Conservation (phyloP, 2,797 vertebrate species). For the Propithecus deckenii region DNA sequence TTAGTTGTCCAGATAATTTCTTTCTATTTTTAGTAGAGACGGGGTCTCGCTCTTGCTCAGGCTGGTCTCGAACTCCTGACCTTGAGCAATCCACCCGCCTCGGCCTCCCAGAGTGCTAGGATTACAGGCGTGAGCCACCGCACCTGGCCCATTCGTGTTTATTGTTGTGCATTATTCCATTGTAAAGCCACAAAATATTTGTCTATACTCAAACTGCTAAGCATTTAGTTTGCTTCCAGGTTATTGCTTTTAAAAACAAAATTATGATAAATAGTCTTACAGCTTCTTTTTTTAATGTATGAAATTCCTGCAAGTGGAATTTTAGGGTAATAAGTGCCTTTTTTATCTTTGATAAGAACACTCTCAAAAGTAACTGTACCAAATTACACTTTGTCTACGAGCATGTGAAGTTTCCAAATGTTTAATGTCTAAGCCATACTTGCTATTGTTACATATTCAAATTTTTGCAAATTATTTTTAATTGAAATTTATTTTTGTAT, state of each 20-base stretch:
- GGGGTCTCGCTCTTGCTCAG: too few species aligned
- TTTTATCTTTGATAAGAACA: neutral
- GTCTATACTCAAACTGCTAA: neutral
- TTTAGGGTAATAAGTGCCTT: neutral
- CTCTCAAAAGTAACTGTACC: neutral
- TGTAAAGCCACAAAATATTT: neutral
- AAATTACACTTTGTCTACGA: neutral
- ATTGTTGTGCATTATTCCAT: neutral
- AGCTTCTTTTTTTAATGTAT: neutral
- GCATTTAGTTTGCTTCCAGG: neutral
- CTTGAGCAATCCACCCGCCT: too few species aligned
- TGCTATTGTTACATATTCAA: neutral
- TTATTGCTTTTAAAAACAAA: neutral
- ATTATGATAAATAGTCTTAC: neutral
- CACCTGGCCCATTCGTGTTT: too few species aligned
- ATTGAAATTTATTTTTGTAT: too few species aligned
- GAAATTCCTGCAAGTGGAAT: neutral
- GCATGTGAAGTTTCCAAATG: neutral
- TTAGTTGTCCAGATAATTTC: too few species aligned
- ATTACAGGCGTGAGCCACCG: too few species aligned
- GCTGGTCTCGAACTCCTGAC: too few species aligned
- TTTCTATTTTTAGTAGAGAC: too few species aligned
- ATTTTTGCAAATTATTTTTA: neutral
- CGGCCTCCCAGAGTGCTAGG: too few species aligned
- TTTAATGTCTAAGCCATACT: neutral